These are phyloP conservation scores for Galeruca laticollis DNA, from an alignment of 2,888 invertebrate genomes.

Conservation along the genomic window DNA sequence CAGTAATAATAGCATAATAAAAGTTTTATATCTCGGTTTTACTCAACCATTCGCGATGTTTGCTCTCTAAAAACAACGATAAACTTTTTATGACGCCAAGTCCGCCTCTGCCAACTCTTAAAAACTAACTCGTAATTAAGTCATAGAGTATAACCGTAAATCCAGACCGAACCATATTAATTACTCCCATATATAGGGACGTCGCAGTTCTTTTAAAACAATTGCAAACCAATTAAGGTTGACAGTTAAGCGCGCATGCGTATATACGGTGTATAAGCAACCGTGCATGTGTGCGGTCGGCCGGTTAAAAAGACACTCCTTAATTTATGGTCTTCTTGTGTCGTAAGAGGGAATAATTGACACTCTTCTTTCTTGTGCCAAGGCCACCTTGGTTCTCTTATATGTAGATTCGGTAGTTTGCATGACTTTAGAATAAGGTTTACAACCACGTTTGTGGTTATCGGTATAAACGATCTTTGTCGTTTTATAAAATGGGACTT, in stretches of 20 bases:
- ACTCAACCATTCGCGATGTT: no score
- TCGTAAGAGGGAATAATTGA: conserved; percentile 59
- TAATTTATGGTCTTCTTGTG: conserved; percentile 63
- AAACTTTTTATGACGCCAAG: no score
- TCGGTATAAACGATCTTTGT: conserved; percentile 22
- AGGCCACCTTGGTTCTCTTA: conserved; percentile 54
- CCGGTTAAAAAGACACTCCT: conserved; percentile 52
- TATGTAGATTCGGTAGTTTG: conserved; percentile 40
- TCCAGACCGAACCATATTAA: conserved; percentile 52
- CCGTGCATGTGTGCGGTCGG: conserved; percentile 63
- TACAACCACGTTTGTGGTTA: conserved; percentile 27
- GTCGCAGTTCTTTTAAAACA: conserved; percentile 51
- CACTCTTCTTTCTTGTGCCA: conserved; percentile 53
- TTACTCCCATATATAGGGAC: conserved; percentile 58
- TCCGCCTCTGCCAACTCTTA: no score
- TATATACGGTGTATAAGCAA: conserved; percentile 50
- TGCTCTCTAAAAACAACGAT: no score
- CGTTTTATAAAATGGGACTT: background rate
- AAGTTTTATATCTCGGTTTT: no score
- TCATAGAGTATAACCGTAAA: conserved; percentile 46
- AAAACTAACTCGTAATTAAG: no score
- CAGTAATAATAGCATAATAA: no score
- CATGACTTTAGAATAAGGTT: conserved; percentile 34
- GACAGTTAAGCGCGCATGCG: conserved; percentile 55
- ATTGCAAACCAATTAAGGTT: conserved; percentile 51